Base-by-base conservation (phyloP, 2,797 vertebrate genomes). In the Gymnothorax reevesii region DNA sequence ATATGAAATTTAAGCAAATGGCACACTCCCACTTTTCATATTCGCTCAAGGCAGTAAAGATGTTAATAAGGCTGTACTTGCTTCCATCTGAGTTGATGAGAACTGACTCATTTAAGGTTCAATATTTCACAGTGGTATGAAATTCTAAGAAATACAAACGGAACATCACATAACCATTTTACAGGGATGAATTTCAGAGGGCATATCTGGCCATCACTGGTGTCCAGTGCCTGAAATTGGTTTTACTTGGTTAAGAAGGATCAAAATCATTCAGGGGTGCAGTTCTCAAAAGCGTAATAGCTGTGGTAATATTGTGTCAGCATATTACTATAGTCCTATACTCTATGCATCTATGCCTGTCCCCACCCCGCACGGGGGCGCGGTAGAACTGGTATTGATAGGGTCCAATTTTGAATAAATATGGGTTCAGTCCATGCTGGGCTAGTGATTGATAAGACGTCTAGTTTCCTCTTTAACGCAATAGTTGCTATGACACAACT, bases 181-280 rank as follows among this genome's bases (percentile, higher is more conserved):
- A 7, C 57, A 62, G 54, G 71, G 54, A 82, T 57, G 22, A 22
- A 6, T 57, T 22, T 86, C 64, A 86, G 73, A 83, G 66, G 12
- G 57, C n/a, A 73, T 73, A n/a, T 57, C 54, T n/a, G 64, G 22
- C 42, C 25, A 17, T 33, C 15, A 17, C 33, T 13, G 17, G 25
- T 33, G 27, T 75, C 49, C 49, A 20, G 33, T 52, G 54, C 6
- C 49, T 52, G 20, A 13, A 79, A 49, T 52, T 22, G 75, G 33
- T 79, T 52, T 54, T 7, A 15, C 17, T 79, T 10, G 8, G 49
- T 7, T 20, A 22, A 12, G 17, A 77, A 17, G 33, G 4, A 75
- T 75, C 17, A 9, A 60, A 17, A 69, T 69, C 20, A 69, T 60
- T 60, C 59, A 42, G 33, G 59, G 9, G 3, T 60, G 59, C 9